Conservation (phyloP, 2,888 invertebrate genomes). For the Mermis nigrescens region DNA sequence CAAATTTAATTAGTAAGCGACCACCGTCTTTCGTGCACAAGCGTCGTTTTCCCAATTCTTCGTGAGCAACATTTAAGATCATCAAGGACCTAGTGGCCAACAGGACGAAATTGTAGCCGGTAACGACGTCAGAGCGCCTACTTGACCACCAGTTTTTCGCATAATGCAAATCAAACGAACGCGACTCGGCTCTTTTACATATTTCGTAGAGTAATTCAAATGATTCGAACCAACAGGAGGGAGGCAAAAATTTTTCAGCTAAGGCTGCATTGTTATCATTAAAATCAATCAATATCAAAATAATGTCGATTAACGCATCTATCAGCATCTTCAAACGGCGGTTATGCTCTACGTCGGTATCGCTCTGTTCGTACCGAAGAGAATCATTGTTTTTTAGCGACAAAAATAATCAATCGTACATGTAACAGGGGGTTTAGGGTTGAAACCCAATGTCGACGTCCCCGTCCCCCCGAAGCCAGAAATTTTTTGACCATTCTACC, state of each 20-base stretch:
- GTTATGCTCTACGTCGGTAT: no score
- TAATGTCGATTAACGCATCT: background rate
- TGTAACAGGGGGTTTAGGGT: no score
- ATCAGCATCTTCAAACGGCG: background rate
- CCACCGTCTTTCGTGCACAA: constrained; percentile 1
- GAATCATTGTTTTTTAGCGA: no score
- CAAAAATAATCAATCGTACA: no score
- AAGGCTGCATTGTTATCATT: background rate
- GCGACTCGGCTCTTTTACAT: background rate
- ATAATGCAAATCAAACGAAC: background rate
- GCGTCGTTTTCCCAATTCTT: constrained; percentile 3
- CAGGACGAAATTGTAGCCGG: background rate
- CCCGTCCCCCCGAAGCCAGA: no score
- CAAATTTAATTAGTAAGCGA: background rate
- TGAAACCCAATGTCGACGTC: no score
- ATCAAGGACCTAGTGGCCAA: constrained; percentile 8
- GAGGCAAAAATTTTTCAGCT: background rate
- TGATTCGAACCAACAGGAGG: background rate
- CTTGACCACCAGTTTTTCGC: background rate
- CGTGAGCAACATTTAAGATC: constrained; percentile 7
- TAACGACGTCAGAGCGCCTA: no score
- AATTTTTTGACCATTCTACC: no score
- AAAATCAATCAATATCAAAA: background rate
- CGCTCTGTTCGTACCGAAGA: no score
- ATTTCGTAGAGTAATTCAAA: background rate